phyloP scores from a whole-genome alignment of 2,113 vertebrate genomes.

The Gambusia holbrooki region DNA sequence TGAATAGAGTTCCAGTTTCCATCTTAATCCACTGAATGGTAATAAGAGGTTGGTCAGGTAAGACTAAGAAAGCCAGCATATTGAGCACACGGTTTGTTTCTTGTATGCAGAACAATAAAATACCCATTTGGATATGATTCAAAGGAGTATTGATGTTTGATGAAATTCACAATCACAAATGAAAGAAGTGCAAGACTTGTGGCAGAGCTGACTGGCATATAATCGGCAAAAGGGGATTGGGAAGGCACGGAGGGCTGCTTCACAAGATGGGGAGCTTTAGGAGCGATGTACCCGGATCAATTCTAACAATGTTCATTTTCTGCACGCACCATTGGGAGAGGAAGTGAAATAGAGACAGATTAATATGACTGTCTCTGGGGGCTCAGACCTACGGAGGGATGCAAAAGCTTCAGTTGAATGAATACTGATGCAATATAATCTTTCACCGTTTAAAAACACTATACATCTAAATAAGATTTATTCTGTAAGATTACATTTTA shows the following conservation, averaged over 20 bases:
- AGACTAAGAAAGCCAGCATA: conserved; percentile 11
- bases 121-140: conserved; percentile 60
- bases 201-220: conserved; percentile 33
- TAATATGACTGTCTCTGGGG: conserved; percentile 29
- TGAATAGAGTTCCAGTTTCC: conserved; percentile 18
- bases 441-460: background rate
- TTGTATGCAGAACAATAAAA: conserved; percentile 55
- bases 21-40: conserved; percentile 19
- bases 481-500: background rate
- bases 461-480: conserved; percentile 4
- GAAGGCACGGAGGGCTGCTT: conserved; percentile 38
- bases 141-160: conserved; percentile 70
- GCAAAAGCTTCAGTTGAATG: conserved; percentile 10
- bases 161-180: conserved; percentile 71
- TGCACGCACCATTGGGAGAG: conserved; percentile 25
- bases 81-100: conserved; percentile 14
- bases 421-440: conserved; percentile 21
- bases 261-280: conserved; percentile 46
- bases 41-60: conserved; percentile 10
- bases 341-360: conserved; percentile 33
- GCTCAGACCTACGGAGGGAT: background rate
- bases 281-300: conserved; percentile 45
- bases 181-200: conserved; percentile 53
- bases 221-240: conserved; percentile 17
- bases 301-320: conserved; percentile 63